Conservation (phyloP, 2,888 invertebrate species). For the Zeuzera pyrina region DNA sequence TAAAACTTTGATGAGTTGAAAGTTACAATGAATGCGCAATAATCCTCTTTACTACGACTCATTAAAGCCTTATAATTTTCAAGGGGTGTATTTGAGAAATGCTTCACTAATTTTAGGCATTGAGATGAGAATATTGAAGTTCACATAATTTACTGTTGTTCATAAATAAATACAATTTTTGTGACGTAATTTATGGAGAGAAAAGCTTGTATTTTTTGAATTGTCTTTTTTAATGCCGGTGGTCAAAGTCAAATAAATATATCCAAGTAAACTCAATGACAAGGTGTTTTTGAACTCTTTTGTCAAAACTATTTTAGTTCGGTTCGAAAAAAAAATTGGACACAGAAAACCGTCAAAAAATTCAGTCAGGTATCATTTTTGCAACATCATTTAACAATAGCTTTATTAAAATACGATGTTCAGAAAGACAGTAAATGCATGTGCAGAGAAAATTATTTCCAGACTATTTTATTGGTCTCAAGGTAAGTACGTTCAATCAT, state of each 20-base stretch:
- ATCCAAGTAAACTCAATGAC: no score
- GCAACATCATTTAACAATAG: no score
- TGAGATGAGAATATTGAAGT: neutral
- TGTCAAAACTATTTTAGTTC: no score
- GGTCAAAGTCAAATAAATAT: neutral
- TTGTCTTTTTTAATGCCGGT: neutral
- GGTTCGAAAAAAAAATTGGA: no score
- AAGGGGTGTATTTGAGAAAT: neutral
- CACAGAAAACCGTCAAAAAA: no score
- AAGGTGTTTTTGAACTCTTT: no score
- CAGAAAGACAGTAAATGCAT: no score
- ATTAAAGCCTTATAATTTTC: conserved; percentile 12
- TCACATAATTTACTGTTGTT: neutral
- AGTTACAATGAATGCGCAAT: conserved; percentile 16
- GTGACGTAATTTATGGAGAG: neutral
- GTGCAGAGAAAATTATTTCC: no score
- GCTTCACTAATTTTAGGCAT: neutral
- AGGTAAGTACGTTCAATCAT: no score
- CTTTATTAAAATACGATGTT: no score
- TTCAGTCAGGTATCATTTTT: no score
- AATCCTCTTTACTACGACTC: conserved; percentile 19
- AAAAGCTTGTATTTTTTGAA: neutral
- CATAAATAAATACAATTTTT: neutral
- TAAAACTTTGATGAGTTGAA: conserved; percentile 23
- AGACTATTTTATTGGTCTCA: no score